Percentiles rank a stretch among this genome's conserved stretches.
Evolutionary conservation across 1,140 invertebrate species (phyloP).

Genomic region (Portunus trituberculatus): DNA sequence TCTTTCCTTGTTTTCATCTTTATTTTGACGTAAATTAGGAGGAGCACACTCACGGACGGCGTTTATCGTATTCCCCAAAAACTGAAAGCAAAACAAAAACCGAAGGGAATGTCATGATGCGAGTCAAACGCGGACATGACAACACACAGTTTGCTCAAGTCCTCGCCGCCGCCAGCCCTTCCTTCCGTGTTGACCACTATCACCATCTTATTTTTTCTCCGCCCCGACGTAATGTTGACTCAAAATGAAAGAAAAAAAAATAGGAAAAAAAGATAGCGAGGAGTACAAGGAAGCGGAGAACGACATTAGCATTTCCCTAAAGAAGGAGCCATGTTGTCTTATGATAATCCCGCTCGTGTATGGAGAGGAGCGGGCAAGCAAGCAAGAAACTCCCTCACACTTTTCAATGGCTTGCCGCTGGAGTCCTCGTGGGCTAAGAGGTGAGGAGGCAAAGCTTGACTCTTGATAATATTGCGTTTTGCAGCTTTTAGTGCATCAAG

Average conservation of each 20-base stretch:
- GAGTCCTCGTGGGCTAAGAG: neutral
- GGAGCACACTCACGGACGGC: neutral
- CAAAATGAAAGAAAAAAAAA: neutral
- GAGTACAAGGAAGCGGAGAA: neutral
- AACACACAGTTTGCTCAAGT: conserved; percentile 2
- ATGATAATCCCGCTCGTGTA: neutral
- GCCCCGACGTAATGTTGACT: neutral
- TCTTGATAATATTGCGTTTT: neutral
- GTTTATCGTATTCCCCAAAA: neutral
- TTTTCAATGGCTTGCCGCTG: neutral
- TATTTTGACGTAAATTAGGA: neutral
- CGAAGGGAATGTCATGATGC: neutral
- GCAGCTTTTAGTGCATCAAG: no score
- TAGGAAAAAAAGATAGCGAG: neutral
- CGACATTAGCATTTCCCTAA: conserved; percentile 13
- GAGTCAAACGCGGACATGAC: neutral
- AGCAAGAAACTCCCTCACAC: conserved; percentile 17
- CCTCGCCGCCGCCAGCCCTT: neutral
- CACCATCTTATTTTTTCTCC: neutral
- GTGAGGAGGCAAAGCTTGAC: neutral
- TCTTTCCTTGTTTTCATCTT: neutral
- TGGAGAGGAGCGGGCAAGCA: neutral
- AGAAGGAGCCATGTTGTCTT: neutral
- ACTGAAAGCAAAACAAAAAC: neutral
- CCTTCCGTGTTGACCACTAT: neutral